Conservation (phyloP, 2,888 invertebrate species). For the Tribolium freemani region DNA sequence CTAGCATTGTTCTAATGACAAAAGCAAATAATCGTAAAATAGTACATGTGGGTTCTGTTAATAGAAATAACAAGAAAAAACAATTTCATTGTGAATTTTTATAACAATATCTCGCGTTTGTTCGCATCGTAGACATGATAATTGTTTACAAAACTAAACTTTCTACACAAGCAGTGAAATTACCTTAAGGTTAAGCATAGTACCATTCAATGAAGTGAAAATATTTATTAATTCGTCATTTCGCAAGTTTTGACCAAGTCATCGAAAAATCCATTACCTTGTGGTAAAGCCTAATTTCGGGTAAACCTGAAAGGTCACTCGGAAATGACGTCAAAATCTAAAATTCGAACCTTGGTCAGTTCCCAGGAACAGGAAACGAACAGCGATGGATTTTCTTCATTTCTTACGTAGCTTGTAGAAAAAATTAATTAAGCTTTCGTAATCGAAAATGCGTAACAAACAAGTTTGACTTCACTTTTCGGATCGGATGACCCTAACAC, state of each 20-base stretch:
- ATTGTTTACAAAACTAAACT: not conserved
- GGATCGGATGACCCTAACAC: not conserved
- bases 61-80: not conserved
- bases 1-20: not conserved
- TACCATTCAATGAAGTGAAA: not conserved
- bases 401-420: not conserved
- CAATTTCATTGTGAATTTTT: not conserved
- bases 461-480: not conserved
- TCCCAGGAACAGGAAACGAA: not conserved
- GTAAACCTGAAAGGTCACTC: not conserved
- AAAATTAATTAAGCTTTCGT: not conserved
- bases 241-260: not conserved
- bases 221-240: not conserved
- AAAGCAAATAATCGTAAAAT: not conserved
- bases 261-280: not conserved
- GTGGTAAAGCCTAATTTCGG: not conserved
- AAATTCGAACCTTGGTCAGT: not conserved
- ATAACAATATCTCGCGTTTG: not conserved
- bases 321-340: not conserved
- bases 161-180: not conserved
- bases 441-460: not conserved
- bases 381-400: not conserved
- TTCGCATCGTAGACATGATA: not conserved
- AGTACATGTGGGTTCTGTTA: not conserved
- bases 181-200: not conserved